Base-by-base conservation (phyloP, 2,888 invertebrate species). In the Rhagonycha lutea region DNA sequence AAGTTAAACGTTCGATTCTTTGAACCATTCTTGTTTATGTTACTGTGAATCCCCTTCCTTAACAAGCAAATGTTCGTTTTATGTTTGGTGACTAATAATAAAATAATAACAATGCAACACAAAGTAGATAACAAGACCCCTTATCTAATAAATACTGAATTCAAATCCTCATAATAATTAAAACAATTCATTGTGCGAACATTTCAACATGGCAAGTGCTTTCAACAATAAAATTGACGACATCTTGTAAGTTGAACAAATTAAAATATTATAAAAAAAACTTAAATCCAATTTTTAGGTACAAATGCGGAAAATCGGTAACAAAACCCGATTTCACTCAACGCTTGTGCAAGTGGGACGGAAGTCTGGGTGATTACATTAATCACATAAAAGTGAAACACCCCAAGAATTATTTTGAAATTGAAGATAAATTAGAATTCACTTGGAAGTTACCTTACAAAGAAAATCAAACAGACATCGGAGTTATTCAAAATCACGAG, bases 341-440 rank as follows among this genome's bases (percentile, higher is more conserved):
- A 71, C 61, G 60, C 23, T 18, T 61, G n/a, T 81, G 81, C 68
- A 74, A 70, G 61, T 81, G 81, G 81, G 47, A 68, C 10, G 80
- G 81, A 26, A 75, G 70, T 47, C 32, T 77, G 60, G 61, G 72
- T 9, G 79, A 80, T 28, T 76, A 76, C 32, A 70, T 78, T 14
- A 62, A 62, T 14, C 79, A 79, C 63, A 67, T 79, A 2, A 71
- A 74, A 70, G 61, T 12, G 4, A 60, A 78, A 23, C 79, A 79
- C 61, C 9, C 14, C 5, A 24, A 62, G 11, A 76, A 69, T 72
- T 79, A 72, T 29, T 75, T 77, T 61, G 11, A 29, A 18, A 23
- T 75, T 2, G 12, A 18, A 12, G 47, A 69, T 14, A 10, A 68
- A 14, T 26, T 26, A 14, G 67, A 62, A 63, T 79, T 79, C 32